Percentiles rank a stretch among this genome's conserved stretches.
phyloP scores from a whole-genome alignment of 2,888 invertebrate genomes.

The Scrobipalpa costella region DNA sequence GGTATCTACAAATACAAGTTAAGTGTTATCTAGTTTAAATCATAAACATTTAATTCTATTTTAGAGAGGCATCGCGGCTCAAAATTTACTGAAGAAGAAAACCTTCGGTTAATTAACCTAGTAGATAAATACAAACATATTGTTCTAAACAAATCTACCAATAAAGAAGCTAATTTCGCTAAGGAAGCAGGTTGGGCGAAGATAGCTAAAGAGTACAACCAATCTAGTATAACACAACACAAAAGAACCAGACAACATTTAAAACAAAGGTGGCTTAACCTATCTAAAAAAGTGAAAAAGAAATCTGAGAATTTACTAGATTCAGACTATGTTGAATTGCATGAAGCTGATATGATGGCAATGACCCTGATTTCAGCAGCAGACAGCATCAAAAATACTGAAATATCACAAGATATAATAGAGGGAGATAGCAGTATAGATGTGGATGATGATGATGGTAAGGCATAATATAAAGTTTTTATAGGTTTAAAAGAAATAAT shows the following conservation, averaged over 20 bases:
- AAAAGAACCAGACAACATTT: slow-evolving; percentile 53
- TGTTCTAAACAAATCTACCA: slow-evolving; percentile 61
- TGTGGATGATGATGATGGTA: slow-evolving; percentile 1
- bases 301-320: neutral
- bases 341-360: neutral
- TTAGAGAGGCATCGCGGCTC: slow-evolving; percentile 55
- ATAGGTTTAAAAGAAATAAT: no score
- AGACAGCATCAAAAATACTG: neutral
- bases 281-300: slow-evolving; percentile 37
- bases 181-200: slow-evolving; percentile 65
- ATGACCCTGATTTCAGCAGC: neutral
- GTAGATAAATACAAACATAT: slow-evolving; percentile 59
- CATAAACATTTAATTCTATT: neutral
- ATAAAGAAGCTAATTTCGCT: slow-evolving; percentile 48
- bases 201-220: slow-evolving; percentile 59
- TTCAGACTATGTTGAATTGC: neutral
- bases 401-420: neutral
- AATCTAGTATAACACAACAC: slow-evolving; percentile 46
- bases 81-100: slow-evolving; percentile 56
- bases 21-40: neutral
- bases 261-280: slow-evolving; percentile 66
- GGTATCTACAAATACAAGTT: no score
- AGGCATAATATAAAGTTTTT: neutral
- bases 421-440: neutral
- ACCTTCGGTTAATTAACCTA: slow-evolving; percentile 46